These are phyloP conservation scores for Eristalinus sepulchralis DNA, from an alignment of 2,888 invertebrate species.

Conservation along the genomic window DNA sequence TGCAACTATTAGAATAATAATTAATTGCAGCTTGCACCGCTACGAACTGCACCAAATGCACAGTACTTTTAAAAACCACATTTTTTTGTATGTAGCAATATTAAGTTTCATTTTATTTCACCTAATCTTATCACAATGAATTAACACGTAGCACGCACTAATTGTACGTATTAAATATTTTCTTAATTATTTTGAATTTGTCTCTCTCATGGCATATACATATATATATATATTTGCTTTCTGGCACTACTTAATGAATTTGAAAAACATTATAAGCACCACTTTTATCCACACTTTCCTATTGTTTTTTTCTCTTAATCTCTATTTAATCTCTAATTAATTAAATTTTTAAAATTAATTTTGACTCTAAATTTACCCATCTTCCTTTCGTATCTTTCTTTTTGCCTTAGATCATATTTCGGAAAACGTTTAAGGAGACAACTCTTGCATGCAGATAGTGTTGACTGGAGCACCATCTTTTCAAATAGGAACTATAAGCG, in stretches of 20 bases:
- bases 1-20: constrained; percentile 11
- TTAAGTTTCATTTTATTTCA: background rate
- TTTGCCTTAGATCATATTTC: background rate
- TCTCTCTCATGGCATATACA: background rate
- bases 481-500: background rate
- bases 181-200: background rate
- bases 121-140: background rate
- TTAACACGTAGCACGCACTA: constrained; percentile 22
- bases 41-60: constrained; percentile 49
- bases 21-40: constrained; percentile 49
- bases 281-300: background rate
- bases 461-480: background rate
- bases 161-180: background rate
- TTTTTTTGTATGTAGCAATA: background rate
- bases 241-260: background rate
- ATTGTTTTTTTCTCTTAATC: background rate
- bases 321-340: too few relatives aligned
- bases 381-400: background rate
- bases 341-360: background rate
- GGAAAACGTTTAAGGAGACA: background rate
- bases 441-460: background rate
- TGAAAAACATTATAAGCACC: background rate
- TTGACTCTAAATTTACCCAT: background rate
- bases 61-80: constrained; percentile 9
- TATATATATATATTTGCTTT: background rate